These are phyloP conservation scores for Calonectris borealis DNA, from an alignment of 2,113 vertebrate genomes.

Conservation along the genomic window DNA sequence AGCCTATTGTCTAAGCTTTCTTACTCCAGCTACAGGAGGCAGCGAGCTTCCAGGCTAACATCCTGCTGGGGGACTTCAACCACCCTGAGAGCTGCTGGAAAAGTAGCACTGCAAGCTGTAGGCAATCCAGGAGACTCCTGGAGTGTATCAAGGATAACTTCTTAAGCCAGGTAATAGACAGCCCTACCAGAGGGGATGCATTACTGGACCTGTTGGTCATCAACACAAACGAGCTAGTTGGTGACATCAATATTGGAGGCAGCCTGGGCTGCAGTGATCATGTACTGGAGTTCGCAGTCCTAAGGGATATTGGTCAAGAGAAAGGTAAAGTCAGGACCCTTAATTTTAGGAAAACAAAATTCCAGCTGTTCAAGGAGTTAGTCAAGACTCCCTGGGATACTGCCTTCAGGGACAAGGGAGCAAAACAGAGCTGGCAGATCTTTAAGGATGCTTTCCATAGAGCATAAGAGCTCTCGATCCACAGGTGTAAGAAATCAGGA, in stretches of 20 bases:
- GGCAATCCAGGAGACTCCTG: neutral
- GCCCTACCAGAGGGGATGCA: accelerated
- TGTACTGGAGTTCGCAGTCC: neutral
- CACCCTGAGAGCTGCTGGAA: neutral
- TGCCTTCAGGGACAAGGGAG: neutral
- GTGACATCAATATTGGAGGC: neutral
- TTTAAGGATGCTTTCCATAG: neutral
- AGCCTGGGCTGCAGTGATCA: neutral
- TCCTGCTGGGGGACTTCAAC: neutral
- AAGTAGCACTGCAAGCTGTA: neutral
- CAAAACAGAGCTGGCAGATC: neutral
- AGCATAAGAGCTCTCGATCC: accelerated
- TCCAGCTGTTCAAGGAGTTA: neutral
- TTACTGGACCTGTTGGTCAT: neutral
- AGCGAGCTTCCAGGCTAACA: accelerated
- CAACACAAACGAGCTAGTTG: accelerated
- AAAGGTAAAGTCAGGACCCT: neutral
- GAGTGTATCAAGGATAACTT: accelerated
- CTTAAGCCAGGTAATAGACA: neutral
- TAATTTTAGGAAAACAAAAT: neutral
- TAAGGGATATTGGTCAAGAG: neutral
- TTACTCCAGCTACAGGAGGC: neutral
- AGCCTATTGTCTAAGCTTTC: accelerated
- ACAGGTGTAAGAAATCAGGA: neutral
- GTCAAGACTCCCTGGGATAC: neutral